Percentiles rank a stretch among this genome's conserved stretches.
phyloP scores from a whole-genome alignment of 2,797 vertebrate genomes.

The Kryptolebias ocellatus region DNA sequence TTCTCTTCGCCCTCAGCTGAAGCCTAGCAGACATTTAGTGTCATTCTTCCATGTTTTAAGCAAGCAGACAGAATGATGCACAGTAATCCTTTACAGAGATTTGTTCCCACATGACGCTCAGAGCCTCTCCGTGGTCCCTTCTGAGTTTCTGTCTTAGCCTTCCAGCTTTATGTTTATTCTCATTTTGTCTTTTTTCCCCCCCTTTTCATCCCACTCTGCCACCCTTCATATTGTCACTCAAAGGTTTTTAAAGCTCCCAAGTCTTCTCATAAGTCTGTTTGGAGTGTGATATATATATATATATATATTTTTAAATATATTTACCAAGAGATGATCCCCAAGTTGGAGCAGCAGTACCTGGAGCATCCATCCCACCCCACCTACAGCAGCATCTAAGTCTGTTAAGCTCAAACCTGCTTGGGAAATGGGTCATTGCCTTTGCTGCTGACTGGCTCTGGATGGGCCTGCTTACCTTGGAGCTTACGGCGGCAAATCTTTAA shows the following conservation, averaged over 20 bases:
- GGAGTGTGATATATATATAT: conserved; percentile 53
- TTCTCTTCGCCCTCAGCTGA: conserved; percentile 30
- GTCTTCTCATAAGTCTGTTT: conserved; percentile 45
- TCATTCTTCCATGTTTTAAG: conserved; percentile 48
- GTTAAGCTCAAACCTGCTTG: conserved; percentile 79
- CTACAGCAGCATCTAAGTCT: conserved; percentile 25
- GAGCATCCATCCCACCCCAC: conserved; percentile 24
- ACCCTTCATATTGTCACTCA: conserved; percentile 35
- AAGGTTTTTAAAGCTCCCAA: conserved; percentile 55
- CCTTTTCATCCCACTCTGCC: conserved; percentile 21
- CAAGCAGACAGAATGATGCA: conserved; percentile 50
- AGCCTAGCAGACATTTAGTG: conserved; percentile 35
- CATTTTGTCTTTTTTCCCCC: conserved; percentile 25
- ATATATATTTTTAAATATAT: neutral
- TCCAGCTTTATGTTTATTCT: neutral
- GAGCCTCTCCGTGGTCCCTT: conserved; percentile 44
- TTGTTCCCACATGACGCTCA: conserved; percentile 52
- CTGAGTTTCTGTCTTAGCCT: conserved; percentile 45
- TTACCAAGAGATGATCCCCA: conserved; percentile 46
- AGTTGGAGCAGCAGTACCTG: conserved; percentile 37
- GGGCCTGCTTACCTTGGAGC: conserved; percentile 71
- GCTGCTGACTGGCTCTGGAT: conserved; percentile 40
- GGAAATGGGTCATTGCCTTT: conserved; percentile 79
- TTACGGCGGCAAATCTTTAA: conserved; percentile 75
- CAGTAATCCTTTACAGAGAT: conserved; percentile 68